These are phyloP conservation scores for Patella depressa DNA, from an alignment of 2,888 invertebrate species.

Conservation along the genomic window DNA sequence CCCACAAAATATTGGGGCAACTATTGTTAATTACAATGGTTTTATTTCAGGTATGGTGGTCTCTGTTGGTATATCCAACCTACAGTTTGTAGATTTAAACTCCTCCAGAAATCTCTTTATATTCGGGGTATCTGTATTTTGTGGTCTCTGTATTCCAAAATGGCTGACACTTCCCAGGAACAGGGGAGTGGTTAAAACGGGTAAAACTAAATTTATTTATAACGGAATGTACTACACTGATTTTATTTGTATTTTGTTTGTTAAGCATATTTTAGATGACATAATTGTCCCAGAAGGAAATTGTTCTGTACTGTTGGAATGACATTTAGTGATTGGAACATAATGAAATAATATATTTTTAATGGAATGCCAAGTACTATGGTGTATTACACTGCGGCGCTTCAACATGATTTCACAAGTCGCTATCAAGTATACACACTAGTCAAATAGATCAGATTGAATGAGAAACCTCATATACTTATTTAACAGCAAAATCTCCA, in stretches of 20 bases:
- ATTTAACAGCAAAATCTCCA: too few relatives aligned
- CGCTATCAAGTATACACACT: too few relatives aligned
- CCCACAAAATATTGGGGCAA: neutral
- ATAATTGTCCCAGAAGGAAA: neutral
- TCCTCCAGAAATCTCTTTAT: conserved; percentile 90
- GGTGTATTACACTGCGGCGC: too few relatives aligned
- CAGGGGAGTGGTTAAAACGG: conserved; percentile 48
- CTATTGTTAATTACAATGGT: neutral
- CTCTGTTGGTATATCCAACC: conserved; percentile 67
- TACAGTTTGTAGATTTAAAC: conserved; percentile 79
- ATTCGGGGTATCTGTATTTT: conserved; percentile 88
- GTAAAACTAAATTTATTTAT: conserved; percentile 33
- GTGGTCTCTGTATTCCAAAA: conserved; percentile 77
- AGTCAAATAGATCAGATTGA: too few relatives aligned
- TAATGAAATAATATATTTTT: neutral
- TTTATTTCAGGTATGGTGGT: conserved; percentile 63
- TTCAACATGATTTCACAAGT: too few relatives aligned
- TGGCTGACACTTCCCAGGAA: conserved; percentile 48
- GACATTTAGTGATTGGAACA: neutral
- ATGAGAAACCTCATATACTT: too few relatives aligned
- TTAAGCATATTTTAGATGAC: neutral
- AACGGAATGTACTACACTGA: too few relatives aligned
- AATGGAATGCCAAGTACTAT: neutral
- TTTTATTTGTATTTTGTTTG: neutral
- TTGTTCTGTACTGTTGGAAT: neutral